Evolutionary conservation across 30 jellyfish, hydroid and myxozoan species (phyloP), one percentile per base, ranked within the genome.

Genomic region (Hydra vulgaris): DNA sequence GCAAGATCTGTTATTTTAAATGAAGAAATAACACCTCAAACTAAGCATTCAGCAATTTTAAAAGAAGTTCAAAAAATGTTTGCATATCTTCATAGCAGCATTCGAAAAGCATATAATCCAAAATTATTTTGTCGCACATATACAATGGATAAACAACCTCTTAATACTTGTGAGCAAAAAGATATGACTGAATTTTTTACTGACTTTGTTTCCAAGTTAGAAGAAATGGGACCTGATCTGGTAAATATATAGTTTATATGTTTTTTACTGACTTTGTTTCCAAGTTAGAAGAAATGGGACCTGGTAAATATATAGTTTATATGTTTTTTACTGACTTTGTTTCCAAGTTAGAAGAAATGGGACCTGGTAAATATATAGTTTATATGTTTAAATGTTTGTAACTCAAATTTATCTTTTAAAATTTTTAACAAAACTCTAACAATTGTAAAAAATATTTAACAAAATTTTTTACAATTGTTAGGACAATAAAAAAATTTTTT

Each of bases 121-220:
- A 77, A 95, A 21, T 92, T 96, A 19, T 87, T 92, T 71, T 92
- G 98, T 72, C 87, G 88, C 76, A 87, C 98, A 4, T 92, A 92
- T 85, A 86, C 95, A 27, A 92, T 92, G 98, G 98, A 92, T 56
- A 92, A 92, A 70, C 98, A 92, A 67, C 98, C 98, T 17, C 66
- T 92, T 74, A 92, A 86, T 84, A 92, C 95, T 0, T 96, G 98
- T 19, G 98, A 86, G 53, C 98, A 92, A 40, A 86, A 92, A 76
- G 98, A 92, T 76, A 92, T 92, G 98, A 95, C 98, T 18, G 98
- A 92, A 81, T 92, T 92, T 71, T 92, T 92, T 78, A 92, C 98
- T 16, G 98, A 92, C 79, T 70, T 92, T 26, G 85, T 92, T 40
- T 88, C 95, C 77, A 92, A 92, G 77, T 54, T 92, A 53, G 98